phyloP scores from a whole-genome alignment of 1,140 invertebrate genomes.

The Vanessa atalanta region DNA sequence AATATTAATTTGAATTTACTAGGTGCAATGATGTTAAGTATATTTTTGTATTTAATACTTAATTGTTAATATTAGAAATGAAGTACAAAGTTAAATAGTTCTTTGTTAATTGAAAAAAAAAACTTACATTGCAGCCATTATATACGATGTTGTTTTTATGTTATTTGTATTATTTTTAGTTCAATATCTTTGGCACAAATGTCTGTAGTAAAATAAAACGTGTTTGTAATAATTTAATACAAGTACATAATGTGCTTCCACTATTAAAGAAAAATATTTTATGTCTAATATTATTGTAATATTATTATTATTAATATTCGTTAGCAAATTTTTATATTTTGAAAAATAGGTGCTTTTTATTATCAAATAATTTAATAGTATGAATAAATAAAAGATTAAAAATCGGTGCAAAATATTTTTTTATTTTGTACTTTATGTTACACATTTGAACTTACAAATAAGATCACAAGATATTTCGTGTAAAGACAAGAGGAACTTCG shows the following conservation, averaged over 20 bases:
- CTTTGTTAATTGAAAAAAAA: neutral
- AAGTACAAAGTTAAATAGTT: conserved; percentile 2
- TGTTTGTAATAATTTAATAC: too few species aligned
- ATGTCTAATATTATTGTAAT: too few species aligned
- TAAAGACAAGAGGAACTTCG: conserved; percentile 60
- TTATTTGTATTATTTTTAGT: too few species aligned
- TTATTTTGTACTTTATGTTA: conserved; percentile 64
- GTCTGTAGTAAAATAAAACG: too few species aligned
- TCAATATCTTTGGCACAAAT: too few species aligned
- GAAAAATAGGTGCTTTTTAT: conserved; percentile 30
- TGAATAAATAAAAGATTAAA: conserved; percentile 28
- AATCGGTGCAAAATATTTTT: conserved; percentile 58
- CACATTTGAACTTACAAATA: conserved; percentile 56
- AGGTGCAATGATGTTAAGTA: neutral
- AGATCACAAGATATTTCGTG: conserved; percentile 57
- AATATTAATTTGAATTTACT: conserved; percentile 1
- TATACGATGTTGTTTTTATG: neutral
- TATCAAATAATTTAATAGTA: conserved; percentile 13
- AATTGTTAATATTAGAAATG: conserved; percentile 4
- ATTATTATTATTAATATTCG: too few species aligned
- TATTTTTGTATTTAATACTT: conserved; percentile 1
- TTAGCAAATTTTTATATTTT: neutral
- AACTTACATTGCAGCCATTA: neutral
- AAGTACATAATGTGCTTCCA: too few species aligned
- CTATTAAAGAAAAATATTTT: too few species aligned